Evolutionary conservation across 2,888 invertebrate species (phyloP), one percentile per base, ranked within the genome.

Genomic region (Ichneumoninae sp.): DNA sequence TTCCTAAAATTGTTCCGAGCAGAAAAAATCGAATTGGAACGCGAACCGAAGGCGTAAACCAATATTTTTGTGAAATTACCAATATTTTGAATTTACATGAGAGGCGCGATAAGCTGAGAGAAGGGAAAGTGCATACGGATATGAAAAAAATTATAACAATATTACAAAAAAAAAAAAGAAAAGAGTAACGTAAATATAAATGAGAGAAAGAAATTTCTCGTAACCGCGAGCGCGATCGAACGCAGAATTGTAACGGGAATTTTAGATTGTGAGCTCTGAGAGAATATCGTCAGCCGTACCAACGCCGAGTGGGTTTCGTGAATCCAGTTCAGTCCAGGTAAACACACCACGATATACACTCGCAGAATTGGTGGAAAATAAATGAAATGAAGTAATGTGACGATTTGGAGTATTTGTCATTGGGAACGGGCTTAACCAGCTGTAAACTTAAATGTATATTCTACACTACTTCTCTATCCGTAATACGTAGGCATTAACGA

Each of bases 271-370:
- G 57, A 26, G 57, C 19, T 57, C 57, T 57, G 57, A 57, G 57
- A 26, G 57, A 57, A 57, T 57, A 57, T 57, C 26, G 57, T 54
- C 57, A 26, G 22, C 57, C 22, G 57, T 26, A 26, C 62, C 36
- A 71, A 62, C 30, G 33, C 52, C 62, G 36, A 79, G 80, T 52
- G 36, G 60, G 47, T 33, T 74, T 52, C 30, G 19, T 36, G 62
- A 71, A 33, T 62, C 47, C 57, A 57, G 7, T 69, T 69, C 54
- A 6, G 47, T 70, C 22, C 78, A 79, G 78, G 78, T 79, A 79
- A 79, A 71, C 54, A 70, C 60, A 70, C 26, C 50, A 70, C 40
- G 50, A 36, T 57, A 71, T 52, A 50, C 70, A 52, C 70, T 33
- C 57, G 71, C 40, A 71, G 22, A 71, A 40, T 71, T 71, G 57